A percentile compares a stretch with the other conserved stretches of the same genome.
These are phyloP conservation scores for Echinops telfairi DNA, from an alignment of 2,113 vertebrate species.

Conservation along the genomic window DNA sequence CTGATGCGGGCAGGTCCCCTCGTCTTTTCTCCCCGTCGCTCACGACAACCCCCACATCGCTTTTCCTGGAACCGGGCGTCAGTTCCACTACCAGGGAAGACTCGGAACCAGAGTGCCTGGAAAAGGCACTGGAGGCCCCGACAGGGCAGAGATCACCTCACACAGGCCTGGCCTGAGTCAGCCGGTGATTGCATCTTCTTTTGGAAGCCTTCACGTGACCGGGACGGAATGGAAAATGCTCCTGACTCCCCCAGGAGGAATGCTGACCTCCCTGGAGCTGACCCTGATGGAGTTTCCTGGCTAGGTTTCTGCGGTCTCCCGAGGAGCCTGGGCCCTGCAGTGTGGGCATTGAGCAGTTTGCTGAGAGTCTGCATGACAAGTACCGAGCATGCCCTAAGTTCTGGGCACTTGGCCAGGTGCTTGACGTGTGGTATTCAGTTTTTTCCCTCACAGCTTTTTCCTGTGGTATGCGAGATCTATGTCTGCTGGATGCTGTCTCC, in stretches of 20 bases:
- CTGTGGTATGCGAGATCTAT: too few relatives aligned
- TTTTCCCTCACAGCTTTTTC: not conserved
- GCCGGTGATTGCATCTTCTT: not conserved
- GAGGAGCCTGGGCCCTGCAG: not conserved
- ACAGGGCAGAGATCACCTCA: not conserved
- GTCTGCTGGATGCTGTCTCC: not conserved
- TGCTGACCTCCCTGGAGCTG: not conserved
- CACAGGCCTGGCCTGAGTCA: not conserved
- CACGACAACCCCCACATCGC: constrained; percentile 58
- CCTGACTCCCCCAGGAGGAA: not conserved
- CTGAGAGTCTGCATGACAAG: not conserved
- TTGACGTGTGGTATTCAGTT: not conserved
- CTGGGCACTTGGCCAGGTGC: not conserved
- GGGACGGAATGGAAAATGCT: not conserved
- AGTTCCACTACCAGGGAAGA: constrained; percentile 32
- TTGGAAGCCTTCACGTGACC: not conserved
- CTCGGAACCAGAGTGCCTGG: constrained; percentile 37
- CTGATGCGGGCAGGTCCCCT: constrained; percentile 80
- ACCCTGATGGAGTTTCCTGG: not conserved
- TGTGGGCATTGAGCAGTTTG: not conserved
- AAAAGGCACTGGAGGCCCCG: not conserved
- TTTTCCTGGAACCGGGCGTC: constrained; percentile 66
- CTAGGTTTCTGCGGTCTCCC: not conserved
- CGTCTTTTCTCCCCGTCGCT: constrained; percentile 67
- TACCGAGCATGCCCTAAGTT: not conserved